Conservation (phyloP, 1,140 invertebrate genomes). For the Cyclina sinensis region DNA sequence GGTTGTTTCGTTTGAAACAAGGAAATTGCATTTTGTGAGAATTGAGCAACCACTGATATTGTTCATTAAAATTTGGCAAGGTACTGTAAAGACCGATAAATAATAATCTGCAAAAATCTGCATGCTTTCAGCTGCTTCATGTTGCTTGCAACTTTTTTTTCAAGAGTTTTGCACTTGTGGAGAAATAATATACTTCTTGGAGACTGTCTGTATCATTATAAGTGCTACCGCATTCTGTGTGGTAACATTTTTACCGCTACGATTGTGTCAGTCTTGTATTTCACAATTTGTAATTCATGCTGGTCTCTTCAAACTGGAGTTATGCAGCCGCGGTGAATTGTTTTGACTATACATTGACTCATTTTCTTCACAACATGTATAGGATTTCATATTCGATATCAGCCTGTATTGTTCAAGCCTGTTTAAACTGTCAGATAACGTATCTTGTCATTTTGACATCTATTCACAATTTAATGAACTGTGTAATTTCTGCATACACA, state of each 20-base stretch:
- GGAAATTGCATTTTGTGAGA: constrained; percentile 16
- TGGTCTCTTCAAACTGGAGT: neutral
- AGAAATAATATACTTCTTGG: neutral
- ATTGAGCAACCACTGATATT: neutral
- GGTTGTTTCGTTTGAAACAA: constrained; percentile 18
- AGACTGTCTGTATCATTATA: neutral
- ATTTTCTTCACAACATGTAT: neutral
- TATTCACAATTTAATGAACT: constrained; percentile 17
- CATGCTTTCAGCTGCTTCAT: constrained; percentile 5
- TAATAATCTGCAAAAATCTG: neutral
- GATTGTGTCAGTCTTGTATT: constrained; percentile 4
- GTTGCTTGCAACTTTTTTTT: neutral
- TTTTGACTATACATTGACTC: neutral
- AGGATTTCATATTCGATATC: constrained; percentile 10
- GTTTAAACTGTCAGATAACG: neutral
- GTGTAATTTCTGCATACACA: constrained; percentile 18
- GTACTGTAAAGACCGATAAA: neutral
- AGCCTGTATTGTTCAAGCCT: neutral
- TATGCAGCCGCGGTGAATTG: constrained; percentile 18
- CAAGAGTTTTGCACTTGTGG: neutral
- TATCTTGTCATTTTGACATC: constrained; percentile 34
- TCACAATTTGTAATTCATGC: neutral
- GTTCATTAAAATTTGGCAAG: constrained; percentile 27
- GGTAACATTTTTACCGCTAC: neutral
- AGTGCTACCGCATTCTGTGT: neutral